Evolutionary conservation across 2,888 invertebrate genomes (phyloP), one percentile per base, ranked within the genome.

Genomic region (Eutolmus rufibarbis): DNA sequence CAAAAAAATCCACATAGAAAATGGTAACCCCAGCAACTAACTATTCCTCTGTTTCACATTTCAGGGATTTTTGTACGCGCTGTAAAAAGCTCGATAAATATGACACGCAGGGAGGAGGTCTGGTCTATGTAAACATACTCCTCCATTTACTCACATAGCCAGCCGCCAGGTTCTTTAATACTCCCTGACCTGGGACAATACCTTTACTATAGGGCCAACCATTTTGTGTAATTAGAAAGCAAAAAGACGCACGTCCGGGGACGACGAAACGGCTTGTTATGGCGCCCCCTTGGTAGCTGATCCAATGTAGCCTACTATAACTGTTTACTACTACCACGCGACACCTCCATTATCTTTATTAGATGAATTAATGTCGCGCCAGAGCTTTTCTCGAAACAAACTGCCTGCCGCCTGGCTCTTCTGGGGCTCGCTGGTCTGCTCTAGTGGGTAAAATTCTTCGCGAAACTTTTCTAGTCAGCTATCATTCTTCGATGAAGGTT

Each of bases 101-200:
- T 23, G 66, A 23, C 51, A 51, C 16, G 51, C n/a, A n/a, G 51
- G 51, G 51, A 51, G n/a, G 5, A 51, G 51, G 51, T 19, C 19
- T 51, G 16, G n/a, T 51, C 51, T 51, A 51, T n/a, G 16, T 51
- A 51, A 66, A 23, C 66, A 23, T 28, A 2, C 66, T 66, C 66
- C 66, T 23, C 23, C 66, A 28, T 66, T 66, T 23, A 66, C 66
- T 5, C 66, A 28, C 23, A 19, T 23, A 66, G 8, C 28, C 66
- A 66, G 51, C 79, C 79, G 31, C 16, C 46, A 79, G 51, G 82
- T 82, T 34, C 23, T 57, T 9, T 66, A 56, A 34, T 46, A 81
- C 43, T 31, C 82, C 82, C 82, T 82, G 82, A 82, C 82, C 82
- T 82, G 66, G 57, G 82, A 14, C 82, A 82, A 56, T 37, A 19